Percentiles rank a stretch among this genome's conserved stretches.
Evolutionary conservation across 2,113 vertebrate species (phyloP).

Genomic region (Malurus melanocephalus): DNA sequence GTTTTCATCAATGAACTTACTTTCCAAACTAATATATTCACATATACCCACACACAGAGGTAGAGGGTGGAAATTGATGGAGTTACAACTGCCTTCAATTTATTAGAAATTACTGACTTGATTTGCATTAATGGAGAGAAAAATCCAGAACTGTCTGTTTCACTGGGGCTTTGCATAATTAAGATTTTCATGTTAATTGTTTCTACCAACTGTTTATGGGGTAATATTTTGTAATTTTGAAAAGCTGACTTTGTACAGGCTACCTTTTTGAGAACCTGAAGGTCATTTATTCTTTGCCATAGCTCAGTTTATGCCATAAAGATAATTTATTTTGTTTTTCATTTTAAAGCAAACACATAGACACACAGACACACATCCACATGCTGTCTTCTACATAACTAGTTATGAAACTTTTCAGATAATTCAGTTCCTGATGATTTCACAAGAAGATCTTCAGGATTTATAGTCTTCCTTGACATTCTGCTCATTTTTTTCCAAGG

Average conservation of each 20-base stretch:
- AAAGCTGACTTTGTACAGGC: not conserved
- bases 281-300: not conserved
- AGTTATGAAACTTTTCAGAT: not conserved
- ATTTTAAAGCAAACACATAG: not conserved
- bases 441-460: not conserved
- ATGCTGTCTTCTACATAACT: not conserved
- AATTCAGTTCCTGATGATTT: not conserved
- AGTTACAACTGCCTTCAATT: not conserved
- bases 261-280: not conserved
- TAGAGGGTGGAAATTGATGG: not conserved
- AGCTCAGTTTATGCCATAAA: not conserved
- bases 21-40: not conserved
- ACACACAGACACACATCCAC: not conserved
- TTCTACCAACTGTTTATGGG: not conserved
- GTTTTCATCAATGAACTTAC: rapidly evolving
- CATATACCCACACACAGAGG: not conserved
- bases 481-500: not conserved
- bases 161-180: not conserved
- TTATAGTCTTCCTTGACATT: not conserved
- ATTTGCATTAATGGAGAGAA: not conserved
- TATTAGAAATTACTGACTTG: not conserved
- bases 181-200: not conserved
- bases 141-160: not conserved
- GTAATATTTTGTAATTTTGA: not conserved
- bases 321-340: not conserved